These are phyloP conservation scores for Neosilurus mollespiculum DNA, from an alignment of 2,797 vertebrate genomes.

Conservation along the genomic window DNA sequence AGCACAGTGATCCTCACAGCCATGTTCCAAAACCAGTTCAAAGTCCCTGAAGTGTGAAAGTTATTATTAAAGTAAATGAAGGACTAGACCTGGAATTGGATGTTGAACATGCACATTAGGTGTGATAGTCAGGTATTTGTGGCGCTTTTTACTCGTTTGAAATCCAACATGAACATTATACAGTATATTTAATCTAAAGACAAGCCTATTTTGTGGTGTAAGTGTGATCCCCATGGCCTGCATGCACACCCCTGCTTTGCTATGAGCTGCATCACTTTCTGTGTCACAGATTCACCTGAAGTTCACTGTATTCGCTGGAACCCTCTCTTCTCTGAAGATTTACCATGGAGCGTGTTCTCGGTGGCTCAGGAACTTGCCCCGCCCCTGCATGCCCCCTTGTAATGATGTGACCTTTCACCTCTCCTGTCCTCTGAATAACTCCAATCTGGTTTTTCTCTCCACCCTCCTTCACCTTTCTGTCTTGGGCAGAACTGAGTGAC, in stretches of 20 bases:
- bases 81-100: background rate
- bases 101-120: background rate
- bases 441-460: slow-evolving; percentile 27
- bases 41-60: background rate
- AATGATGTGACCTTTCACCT: slow-evolving; percentile 37
- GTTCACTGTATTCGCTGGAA: slow-evolving; percentile 69
- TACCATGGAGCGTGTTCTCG: slow-evolving; percentile 58
- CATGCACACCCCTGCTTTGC: background rate
- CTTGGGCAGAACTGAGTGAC: slow-evolving; percentile 73
- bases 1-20: background rate
- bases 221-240: background rate
- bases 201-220: background rate
- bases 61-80: background rate
- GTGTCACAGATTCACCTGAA: slow-evolving; percentile 66
- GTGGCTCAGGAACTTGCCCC: slow-evolving; percentile 60
- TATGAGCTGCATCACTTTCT: slow-evolving; percentile 44
- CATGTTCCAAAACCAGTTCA: background rate
- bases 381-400: slow-evolving; percentile 46
- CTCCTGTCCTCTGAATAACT: slow-evolving; percentile 19
- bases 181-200: background rate
- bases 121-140: background rate
- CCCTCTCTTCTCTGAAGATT: slow-evolving; percentile 65
- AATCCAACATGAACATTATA: background rate
- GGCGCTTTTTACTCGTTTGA: background rate
- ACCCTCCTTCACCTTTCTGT: slow-evolving; percentile 5